A percentile compares a stretch with the other conserved stretches of the same genome.
Conservation (phyloP, 2,113 vertebrate genomes). For the Empidonax alnorum region DNA sequence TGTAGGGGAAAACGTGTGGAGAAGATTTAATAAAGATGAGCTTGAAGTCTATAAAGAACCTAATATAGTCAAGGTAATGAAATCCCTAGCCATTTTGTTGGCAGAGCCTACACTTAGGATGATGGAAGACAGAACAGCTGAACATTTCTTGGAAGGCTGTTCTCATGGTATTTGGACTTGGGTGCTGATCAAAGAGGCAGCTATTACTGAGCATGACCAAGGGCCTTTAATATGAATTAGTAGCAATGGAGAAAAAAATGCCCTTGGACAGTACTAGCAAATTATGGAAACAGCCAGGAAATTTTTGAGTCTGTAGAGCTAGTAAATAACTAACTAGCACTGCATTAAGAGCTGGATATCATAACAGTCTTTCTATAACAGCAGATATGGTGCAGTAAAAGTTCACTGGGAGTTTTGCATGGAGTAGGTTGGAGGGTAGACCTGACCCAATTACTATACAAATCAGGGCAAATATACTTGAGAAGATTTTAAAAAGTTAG, state of each 20-base stretch:
- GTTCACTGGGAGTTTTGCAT: neutral
- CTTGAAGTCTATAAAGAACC: slow-evolving; percentile 18
- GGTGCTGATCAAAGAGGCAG: slow-evolving; percentile 50
- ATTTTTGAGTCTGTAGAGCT: neutral
- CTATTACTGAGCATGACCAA: slow-evolving; percentile 12
- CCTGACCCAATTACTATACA: neutral
- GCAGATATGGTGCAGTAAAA: neutral
- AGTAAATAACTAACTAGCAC: neutral
- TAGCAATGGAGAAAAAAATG: neutral
- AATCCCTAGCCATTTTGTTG: neutral
- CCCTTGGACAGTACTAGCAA: neutral
- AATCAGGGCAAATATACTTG: neutral
- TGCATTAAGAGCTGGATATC: neutral
- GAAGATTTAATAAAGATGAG: slow-evolving; percentile 37
- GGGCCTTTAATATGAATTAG: neutral
- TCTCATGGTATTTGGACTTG: slow-evolving; percentile 46
- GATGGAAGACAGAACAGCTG: slow-evolving; percentile 48
- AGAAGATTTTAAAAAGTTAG: neutral
- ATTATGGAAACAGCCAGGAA: neutral
- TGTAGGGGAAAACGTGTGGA: neutral
- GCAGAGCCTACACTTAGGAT: neutral
- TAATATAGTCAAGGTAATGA: slow-evolving; percentile 10
- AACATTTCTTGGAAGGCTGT: slow-evolving; percentile 26
- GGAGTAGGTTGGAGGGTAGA: neutral
- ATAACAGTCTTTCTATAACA: neutral